Percentiles rank a stretch among this genome's conserved stretches.
phyloP scores from a whole-genome alignment of 2,113 vertebrate species.

The Telmatochromis sp. region DNA sequence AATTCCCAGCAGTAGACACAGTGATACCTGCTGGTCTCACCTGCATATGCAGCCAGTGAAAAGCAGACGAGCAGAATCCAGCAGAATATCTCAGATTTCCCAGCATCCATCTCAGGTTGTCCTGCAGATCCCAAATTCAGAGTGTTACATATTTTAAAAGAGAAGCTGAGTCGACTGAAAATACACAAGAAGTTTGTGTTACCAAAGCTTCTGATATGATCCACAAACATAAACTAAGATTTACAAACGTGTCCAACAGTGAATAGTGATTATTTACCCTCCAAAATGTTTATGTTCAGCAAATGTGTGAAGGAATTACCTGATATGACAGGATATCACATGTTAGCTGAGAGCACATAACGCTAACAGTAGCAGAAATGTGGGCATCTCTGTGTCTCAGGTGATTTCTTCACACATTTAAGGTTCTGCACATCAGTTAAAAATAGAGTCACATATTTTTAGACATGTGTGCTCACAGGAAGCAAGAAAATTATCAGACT shows the following conservation, averaged over 20 bases:
- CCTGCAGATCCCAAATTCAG: neutral
- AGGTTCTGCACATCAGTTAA: too few species aligned
- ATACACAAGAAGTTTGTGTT: accelerated
- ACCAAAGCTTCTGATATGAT: neutral
- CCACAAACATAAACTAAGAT: neutral
- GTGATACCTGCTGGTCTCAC: neutral
- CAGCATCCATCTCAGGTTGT: neutral
- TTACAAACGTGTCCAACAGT: neutral
- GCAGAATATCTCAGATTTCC: neutral
- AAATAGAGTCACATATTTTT: too few species aligned
- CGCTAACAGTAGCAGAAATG: accelerated
- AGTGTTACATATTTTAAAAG: neutral
- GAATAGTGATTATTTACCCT: neutral
- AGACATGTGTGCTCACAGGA: neutral
- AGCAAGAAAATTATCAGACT: neutral
- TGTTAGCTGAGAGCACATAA: accelerated
- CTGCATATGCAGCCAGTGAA: neutral
- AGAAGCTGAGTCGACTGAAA: neutral
- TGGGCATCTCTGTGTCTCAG: neutral
- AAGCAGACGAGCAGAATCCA: neutral
- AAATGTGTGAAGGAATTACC: neutral
- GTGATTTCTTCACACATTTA: too few species aligned
- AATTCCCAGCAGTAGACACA: neutral
- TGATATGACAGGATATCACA: neutral
- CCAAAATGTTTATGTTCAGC: neutral